phyloP scores from a whole-genome alignment of 2,797 vertebrate species.

The Diglossa cyanea region DNA sequence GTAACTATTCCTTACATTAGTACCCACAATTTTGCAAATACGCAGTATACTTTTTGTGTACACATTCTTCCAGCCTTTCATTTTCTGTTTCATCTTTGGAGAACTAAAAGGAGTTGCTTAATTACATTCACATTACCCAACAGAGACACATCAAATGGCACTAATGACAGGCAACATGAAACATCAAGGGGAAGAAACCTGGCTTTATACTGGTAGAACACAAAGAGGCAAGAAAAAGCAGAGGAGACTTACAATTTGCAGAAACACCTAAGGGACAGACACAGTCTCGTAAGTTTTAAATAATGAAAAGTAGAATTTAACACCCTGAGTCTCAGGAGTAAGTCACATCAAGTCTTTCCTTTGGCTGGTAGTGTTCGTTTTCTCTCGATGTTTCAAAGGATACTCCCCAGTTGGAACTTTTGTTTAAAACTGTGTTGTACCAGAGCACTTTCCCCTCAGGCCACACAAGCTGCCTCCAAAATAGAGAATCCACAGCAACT shows the following conservation, averaged over 20 bases:
- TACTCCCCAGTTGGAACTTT: slow-evolving; percentile 97
- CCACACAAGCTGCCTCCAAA: slow-evolving; percentile 90
- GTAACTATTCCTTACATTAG: background rate
- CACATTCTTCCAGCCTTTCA: background rate
- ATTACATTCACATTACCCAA: background rate
- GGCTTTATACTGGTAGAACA: background rate
- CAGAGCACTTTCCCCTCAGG: slow-evolving; percentile 95
- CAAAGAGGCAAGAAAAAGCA: background rate
- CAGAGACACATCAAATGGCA: background rate
- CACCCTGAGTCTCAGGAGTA: background rate
- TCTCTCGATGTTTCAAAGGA: slow-evolving; percentile 79
- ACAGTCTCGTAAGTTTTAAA: background rate
- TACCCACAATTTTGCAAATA: background rate
- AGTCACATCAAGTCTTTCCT: background rate
- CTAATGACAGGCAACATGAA: background rate
- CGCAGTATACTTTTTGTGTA: background rate
- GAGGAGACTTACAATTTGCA: background rate
- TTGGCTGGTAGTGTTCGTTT: background rate
- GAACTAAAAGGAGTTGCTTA: background rate
- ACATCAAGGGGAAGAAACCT: background rate
- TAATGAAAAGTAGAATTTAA: background rate
- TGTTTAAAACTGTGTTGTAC: slow-evolving; percentile 94
- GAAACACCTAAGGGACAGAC: background rate
- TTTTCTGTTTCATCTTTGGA: background rate
- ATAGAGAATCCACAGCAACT: slow-evolving; percentile 84